Conservation (phyloP, 2,797 vertebrate genomes). For the Odontamblyopus rebecca region DNA sequence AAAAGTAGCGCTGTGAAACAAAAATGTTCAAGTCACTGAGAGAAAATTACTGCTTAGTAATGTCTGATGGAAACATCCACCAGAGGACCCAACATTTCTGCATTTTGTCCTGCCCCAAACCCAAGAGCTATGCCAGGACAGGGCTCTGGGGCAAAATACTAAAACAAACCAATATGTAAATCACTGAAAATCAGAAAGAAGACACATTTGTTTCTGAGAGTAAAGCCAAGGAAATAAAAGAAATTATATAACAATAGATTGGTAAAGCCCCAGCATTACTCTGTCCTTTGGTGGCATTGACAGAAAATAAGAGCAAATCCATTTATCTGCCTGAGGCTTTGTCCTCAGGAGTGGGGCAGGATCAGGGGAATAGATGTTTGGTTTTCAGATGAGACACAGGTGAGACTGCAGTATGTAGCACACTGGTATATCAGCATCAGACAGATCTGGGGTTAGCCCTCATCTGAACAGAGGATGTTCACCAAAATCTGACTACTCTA, state of each 20-base stretch:
- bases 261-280: neutral
- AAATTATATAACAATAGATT: neutral
- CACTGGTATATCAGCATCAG: slow-evolving; percentile 18
- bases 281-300: slow-evolving; percentile 9
- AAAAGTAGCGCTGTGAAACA: neutral
- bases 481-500: slow-evolving; percentile 26
- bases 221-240: neutral
- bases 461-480: slow-evolving; percentile 9
- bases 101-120: too few relatives aligned
- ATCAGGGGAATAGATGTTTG: slow-evolving; percentile 4
- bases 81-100: neutral
- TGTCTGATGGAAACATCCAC: neutral
- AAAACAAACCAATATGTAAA: neutral
- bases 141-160: neutral
- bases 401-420: slow-evolving; percentile 4
- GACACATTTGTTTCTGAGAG: neutral
- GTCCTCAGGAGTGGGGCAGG: slow-evolving; percentile 6
- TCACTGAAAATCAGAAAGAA: too few relatives aligned
- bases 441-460: slow-evolving; percentile 22
- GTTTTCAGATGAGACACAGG: slow-evolving; percentile 18
- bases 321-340: slow-evolving; percentile 19
- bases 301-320: slow-evolving; percentile 11
- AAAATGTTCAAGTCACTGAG: neutral
- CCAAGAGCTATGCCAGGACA: neutral
- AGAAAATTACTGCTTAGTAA: neutral